Conservation (phyloP, 2,113 vertebrate genomes). For the Nannobrachium achirus region DNA sequence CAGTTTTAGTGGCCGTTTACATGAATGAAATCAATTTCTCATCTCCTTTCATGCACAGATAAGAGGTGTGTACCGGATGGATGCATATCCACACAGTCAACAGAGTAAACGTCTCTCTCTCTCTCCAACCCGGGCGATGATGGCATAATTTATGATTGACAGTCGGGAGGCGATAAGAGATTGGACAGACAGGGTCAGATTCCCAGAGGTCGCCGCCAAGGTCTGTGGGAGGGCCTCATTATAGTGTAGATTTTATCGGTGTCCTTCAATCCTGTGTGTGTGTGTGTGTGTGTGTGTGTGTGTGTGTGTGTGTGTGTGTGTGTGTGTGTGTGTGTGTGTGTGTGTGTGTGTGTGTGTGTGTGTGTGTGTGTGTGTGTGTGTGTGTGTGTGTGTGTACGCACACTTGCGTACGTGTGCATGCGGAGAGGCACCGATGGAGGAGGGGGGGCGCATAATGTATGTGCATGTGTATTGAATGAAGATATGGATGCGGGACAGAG, state of each 20-base stretch:
- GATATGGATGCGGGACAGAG: too few species aligned
- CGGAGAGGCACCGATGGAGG: too few species aligned
- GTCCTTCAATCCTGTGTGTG: slow-evolving; percentile 59
- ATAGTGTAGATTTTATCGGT: slow-evolving; percentile 62
- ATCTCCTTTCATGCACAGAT: slow-evolving; percentile 2
- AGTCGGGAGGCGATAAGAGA: slow-evolving; percentile 65
- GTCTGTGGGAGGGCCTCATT: slow-evolving; percentile 65
- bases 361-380: not conserved
- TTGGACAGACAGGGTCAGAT: slow-evolving; percentile 59
- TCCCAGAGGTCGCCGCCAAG: slow-evolving; percentile 68
- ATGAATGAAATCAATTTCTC: not conserved
- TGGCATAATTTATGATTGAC: slow-evolving; percentile 63
- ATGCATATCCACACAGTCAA: slow-evolving; percentile 23
- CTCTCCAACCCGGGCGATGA: slow-evolving; percentile 16
- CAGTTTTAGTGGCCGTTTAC: too few species aligned
- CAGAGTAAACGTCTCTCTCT: not conserved
- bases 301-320: not conserved
- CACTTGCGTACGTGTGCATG: too few species aligned
- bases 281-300: slow-evolving; percentile 26
- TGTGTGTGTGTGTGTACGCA: not conserved
- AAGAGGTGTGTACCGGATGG: slow-evolving; percentile 2
- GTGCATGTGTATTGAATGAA: too few species aligned
- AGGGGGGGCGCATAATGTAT: too few species aligned
- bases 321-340: not conserved
- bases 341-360: not conserved